These are phyloP conservation scores for Perizoma flavofasciatum DNA, from an alignment of 2,888 invertebrate genomes.

Conservation along the genomic window DNA sequence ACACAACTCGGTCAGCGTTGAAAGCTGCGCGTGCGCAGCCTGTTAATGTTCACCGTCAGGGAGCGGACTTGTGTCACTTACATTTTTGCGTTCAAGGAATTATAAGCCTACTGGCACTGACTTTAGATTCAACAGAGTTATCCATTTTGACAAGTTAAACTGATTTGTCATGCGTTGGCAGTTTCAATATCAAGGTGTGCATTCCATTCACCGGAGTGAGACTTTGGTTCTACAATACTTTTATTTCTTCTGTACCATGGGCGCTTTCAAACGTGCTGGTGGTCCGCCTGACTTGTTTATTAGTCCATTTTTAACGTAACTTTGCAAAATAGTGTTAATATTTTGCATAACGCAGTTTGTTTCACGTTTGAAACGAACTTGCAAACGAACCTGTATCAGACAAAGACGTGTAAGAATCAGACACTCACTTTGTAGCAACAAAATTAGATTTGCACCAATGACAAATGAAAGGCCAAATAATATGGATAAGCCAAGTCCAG, in stretches of 20 bases:
- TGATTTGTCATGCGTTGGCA: too few relatives aligned
- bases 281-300: conserved; percentile 17
- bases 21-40: conserved; percentile 50
- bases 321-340: conserved; percentile 11
- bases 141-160: too few relatives aligned
- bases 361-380: background rate
- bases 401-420: background rate
- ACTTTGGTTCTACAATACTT: too few relatives aligned
- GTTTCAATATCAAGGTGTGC: too few relatives aligned
- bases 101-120: background rate
- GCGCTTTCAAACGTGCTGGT: conserved; percentile 6
- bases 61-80: conserved; percentile 1
- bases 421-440: too few relatives aligned
- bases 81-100: background rate
- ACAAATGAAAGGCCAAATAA: too few relatives aligned
- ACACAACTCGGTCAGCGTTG: conserved; percentile 46
- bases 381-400: too few relatives aligned
- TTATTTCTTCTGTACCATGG: background rate
- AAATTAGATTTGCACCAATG: too few relatives aligned
- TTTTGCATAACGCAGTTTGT: background rate
- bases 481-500: too few relatives aligned
- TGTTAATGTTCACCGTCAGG: conserved; percentile 36
- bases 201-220: too few relatives aligned
- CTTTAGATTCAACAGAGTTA: background rate
- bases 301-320: conserved; percentile 12